These are phyloP conservation scores for Cecropterus lyciades DNA, from an alignment of 1,140 invertebrate species.

Conservation along the genomic window DNA sequence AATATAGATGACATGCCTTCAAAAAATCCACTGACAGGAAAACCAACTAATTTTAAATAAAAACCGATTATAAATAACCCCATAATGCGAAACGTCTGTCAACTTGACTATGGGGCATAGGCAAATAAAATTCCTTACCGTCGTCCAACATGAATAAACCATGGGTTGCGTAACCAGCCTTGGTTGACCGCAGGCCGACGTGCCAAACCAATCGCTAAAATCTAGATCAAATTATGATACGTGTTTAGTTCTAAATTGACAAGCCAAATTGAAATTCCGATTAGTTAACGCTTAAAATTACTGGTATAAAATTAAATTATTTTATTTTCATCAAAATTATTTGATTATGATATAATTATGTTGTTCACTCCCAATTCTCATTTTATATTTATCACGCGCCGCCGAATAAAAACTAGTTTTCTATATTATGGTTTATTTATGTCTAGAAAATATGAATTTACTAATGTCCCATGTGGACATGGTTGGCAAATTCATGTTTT, in stretches of 20 bases:
- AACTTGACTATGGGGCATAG: constrained; percentile 47
- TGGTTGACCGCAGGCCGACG: constrained; percentile 55
- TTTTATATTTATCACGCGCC: too few species aligned
- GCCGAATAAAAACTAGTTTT: too few species aligned
- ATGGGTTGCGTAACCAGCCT: constrained; percentile 67
- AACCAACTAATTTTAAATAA: background rate
- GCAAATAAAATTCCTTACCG: constrained; percentile 61
- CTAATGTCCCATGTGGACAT: too few species aligned
- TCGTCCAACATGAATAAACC: constrained; percentile 69
- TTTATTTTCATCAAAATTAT: background rate
- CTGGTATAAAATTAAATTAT: too few species aligned
- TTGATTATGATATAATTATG: too few species aligned
- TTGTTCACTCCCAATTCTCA: too few species aligned
- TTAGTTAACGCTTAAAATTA: constrained; percentile 8
- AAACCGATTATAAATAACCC: background rate
- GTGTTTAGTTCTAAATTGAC: constrained; percentile 16
- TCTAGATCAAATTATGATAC: constrained; percentile 42
- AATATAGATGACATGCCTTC: too few species aligned
- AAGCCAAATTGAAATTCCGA: constrained; percentile 4
- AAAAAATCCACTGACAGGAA: too few species aligned
- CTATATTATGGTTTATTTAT: too few species aligned
- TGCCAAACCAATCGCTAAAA: constrained; percentile 38
- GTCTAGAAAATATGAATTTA: too few species aligned
- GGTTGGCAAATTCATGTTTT: too few species aligned
- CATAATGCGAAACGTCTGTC: background rate